phyloP scores from a whole-genome alignment of 2,888 invertebrate species.

The Atethmia centrago region DNA sequence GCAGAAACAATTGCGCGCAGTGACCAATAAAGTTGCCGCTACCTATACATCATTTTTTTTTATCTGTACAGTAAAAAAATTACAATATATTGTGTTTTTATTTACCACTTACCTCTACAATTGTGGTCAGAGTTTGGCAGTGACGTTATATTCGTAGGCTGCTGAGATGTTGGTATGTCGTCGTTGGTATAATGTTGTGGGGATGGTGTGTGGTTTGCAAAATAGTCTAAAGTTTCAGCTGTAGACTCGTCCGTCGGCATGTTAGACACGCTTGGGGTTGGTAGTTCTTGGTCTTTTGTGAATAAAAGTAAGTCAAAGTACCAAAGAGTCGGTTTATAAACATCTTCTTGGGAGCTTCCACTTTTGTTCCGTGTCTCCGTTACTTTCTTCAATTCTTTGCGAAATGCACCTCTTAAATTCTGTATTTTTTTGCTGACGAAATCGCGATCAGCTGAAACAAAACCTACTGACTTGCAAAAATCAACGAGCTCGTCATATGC shows the following conservation, averaged over 20 bases:
- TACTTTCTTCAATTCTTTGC: slow-evolving; percentile 45
- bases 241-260: slow-evolving; percentile 26
- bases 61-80: background rate
- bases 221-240: slow-evolving; percentile 23
- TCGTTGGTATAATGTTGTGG: slow-evolving; percentile 15
- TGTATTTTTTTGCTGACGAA: slow-evolving; percentile 40
- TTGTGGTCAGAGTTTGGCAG: slow-evolving; percentile 13
- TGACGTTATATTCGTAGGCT: slow-evolving; percentile 25
- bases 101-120: slow-evolving; percentile 21
- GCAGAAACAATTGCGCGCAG: slow-evolving; percentile 24
- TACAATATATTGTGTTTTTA: slow-evolving; percentile 20
- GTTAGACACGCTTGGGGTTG: slow-evolving; percentile 35
- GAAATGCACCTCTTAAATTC: slow-evolving; percentile 32
- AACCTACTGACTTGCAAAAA: slow-evolving; percentile 17
- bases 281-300: slow-evolving; percentile 52
- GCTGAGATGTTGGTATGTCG: slow-evolving; percentile 22
- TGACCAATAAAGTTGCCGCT: slow-evolving; percentile 19
- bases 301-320: slow-evolving; percentile 56
- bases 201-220: slow-evolving; percentile 29
- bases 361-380: slow-evolving; percentile 35
- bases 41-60: slow-evolving; percentile 1
- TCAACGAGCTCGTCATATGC: slow-evolving; percentile 37
- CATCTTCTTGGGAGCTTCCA: slow-evolving; percentile 41
- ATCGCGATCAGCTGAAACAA: slow-evolving; percentile 27
- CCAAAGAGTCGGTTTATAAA: slow-evolving; percentile 49